These are phyloP conservation scores for Bactericera cockerelli DNA, from an alignment of 1,140 invertebrate species.

Conservation along the genomic window DNA sequence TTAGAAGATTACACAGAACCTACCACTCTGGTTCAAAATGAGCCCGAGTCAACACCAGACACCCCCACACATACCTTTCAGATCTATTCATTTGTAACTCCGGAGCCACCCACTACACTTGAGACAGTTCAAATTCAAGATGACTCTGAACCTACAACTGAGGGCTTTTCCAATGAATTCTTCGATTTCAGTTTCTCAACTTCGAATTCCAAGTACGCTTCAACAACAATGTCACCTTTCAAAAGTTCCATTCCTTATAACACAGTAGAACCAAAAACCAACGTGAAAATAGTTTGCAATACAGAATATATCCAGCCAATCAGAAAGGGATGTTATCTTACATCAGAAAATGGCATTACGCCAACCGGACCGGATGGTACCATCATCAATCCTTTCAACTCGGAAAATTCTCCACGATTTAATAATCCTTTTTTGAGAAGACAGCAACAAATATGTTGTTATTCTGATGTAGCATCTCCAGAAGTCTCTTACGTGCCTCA, in stretches of 20 bases:
- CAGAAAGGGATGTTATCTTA: not conserved
- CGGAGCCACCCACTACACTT: not conserved
- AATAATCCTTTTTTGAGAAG: not conserved
- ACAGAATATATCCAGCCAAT: not conserved
- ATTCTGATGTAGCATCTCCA: not conserved
- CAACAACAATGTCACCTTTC: not conserved
- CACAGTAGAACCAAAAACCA: not conserved
- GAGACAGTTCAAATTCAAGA: not conserved
- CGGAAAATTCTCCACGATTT: not conserved
- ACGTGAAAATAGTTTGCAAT: not conserved
- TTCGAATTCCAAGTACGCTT: not conserved
- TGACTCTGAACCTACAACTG: not conserved
- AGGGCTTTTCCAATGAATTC: not conserved
- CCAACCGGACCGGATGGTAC: not conserved
- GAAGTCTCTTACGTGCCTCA: not conserved
- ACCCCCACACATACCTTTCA: too few relatives aligned
- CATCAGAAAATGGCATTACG: not conserved
- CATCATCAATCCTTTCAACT: not conserved
- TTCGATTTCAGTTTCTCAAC: not conserved
- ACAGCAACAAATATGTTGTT: conserved; percentile 1
- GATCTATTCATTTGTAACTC: too few relatives aligned
- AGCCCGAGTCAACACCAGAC: not conserved
- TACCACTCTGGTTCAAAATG: not conserved
- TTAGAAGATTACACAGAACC: not conserved
- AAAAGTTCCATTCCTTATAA: not conserved